These are phyloP conservation scores for Aphidius colemani DNA, from an alignment of 2,888 invertebrate species.

Conservation along the genomic window DNA sequence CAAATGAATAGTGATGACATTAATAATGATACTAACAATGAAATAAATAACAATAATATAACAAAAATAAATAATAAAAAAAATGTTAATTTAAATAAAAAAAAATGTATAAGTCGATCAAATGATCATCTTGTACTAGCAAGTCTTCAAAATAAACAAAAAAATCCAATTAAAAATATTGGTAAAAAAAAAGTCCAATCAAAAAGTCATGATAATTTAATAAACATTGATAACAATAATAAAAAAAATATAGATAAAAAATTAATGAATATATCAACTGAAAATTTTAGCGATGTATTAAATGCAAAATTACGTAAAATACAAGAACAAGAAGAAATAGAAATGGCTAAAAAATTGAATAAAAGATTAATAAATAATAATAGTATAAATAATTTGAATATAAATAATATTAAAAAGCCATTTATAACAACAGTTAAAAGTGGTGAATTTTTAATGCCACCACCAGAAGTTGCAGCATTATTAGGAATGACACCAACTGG, in stretches of 20 bases:
- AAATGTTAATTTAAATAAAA: constrained; percentile 42
- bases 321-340: constrained; percentile 65
- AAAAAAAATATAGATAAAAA: constrained; percentile 33
- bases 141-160: constrained; percentile 44
- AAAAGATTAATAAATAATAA: constrained; percentile 19
- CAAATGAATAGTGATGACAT: constrained; percentile 43
- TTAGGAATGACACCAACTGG: constrained; percentile 63
- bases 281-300: constrained; percentile 72
- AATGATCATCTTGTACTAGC: constrained; percentile 51
- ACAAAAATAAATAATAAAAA: constrained; percentile 36
- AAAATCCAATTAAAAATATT: constrained; percentile 42
- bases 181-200: constrained; percentile 54
- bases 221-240: constrained; percentile 44
- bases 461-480: constrained; percentile 71
- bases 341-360: constrained; percentile 31
- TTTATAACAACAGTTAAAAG: constrained; percentile 82
- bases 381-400: constrained; percentile 20
- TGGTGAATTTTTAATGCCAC: constrained; percentile 79
- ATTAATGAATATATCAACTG: constrained; percentile 57
- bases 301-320: constrained; percentile 74
- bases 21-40: constrained; percentile 11
- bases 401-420: constrained; percentile 56
- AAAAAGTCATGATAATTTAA: constrained; percentile 60
- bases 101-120: constrained; percentile 50
- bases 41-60: constrained; percentile 35